Evolutionary conservation across 1,140 invertebrate species (phyloP), one percentile per base, ranked within the genome.

Genomic region (Portunus trituberculatus): DNA sequence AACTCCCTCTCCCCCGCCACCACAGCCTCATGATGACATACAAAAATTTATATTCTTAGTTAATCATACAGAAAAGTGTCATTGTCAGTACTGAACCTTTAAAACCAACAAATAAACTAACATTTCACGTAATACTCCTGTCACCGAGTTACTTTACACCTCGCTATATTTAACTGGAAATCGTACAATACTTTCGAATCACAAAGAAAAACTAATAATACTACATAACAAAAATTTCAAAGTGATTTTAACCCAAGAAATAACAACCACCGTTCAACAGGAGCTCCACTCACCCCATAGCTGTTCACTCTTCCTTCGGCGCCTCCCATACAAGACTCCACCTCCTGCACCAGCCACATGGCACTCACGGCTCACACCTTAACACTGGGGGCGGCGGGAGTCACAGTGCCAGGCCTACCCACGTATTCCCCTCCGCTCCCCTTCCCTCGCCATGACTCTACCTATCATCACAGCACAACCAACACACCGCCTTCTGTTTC

Each of bases 371-470:
- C 84, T 94, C 93, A 94, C 93, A 87, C 84, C 84, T 89, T 52
- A 16, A 31, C 86, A 89, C 46, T 88, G 93, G 84, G 28, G 86
- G 84, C 93, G 88, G 48, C 52, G 48, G 84, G 14, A 94, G 93
- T 89, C 93, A 94, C 93, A 59, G 93, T 94, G 88, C 87, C 88
- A 94, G 93, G 87, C 93, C 93, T 94, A 94, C 87, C 52, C 59
- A 16, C 87, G 28, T 28, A 28, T n/a, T 59, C 84, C 48, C 93
- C 84, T 89, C 46, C 20, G 46, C 10, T 48, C 45, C 86, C 93
- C 84, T 88, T 76, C 88, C 82, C 67, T 94, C 93, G 48, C 52
- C 82, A 29, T 83, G 93, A n/a, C 93, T 91, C 88, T 89, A 91
- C 93, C 89, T 91, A 59, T 94, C 93, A 94, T 90, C 93, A 82